Evolutionary conservation across 2,113 vertebrate genomes (phyloP).

Genomic region (Dipodomys spectabilis): DNA sequence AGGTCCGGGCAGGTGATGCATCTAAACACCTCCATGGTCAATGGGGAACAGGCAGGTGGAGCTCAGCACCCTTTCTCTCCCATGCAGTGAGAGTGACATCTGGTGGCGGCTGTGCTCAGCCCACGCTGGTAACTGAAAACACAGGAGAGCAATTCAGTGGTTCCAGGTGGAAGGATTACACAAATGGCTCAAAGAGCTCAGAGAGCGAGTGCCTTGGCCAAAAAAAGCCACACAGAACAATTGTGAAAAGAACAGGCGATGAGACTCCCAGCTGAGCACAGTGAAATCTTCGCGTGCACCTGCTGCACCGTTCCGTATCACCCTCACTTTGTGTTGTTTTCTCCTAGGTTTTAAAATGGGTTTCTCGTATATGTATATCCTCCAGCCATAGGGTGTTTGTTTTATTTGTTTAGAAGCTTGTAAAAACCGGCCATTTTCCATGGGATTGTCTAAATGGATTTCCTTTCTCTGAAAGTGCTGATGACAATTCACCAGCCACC

Average conservation of each 20-base stretch:
- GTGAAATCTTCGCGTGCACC: not conserved
- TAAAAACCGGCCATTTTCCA: not conserved
- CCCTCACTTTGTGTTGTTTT: not conserved
- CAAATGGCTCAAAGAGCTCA: not conserved
- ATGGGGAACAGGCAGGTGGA: rapidly evolving
- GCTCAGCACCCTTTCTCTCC: not conserved
- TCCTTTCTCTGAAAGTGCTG: not conserved
- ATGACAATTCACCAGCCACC: not conserved
- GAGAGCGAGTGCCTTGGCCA: not conserved
- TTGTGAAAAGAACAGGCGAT: not conserved
- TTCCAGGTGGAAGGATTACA: not conserved
- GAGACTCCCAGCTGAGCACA: not conserved
- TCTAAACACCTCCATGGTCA: not conserved
- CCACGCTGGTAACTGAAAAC: not conserved
- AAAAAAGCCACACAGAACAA: not conserved
- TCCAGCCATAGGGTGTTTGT: not conserved
- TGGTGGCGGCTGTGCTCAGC: conserved; percentile 26
- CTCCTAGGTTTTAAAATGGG: not conserved
- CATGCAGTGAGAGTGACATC: conserved; percentile 64
- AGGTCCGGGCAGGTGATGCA: not conserved
- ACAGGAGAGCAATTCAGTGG: rapidly evolving
- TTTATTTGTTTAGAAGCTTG: not conserved
- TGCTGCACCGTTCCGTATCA: not conserved
- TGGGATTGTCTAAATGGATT: not conserved
- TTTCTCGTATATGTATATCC: not conserved